Base-by-base conservation (phyloP, 2,797 vertebrate genomes). In the Simalia tracyae region DNA sequence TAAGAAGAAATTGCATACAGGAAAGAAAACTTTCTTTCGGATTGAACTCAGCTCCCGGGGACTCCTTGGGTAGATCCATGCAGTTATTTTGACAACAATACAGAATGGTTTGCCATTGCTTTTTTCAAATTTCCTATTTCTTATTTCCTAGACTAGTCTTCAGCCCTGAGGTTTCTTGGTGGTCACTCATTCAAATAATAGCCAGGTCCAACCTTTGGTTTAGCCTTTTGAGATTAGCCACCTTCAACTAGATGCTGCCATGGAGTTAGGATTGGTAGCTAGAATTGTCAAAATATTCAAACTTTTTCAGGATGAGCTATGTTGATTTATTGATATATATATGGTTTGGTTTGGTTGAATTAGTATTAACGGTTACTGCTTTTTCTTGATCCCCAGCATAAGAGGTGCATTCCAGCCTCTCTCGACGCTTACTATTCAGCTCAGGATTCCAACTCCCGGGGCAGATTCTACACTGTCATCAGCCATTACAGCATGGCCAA, bases 401-500 rank as follows among this genome's bases (percentile, higher is more conserved):
- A 99, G 97, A 98, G 99, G 57, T 99, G 99, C 94, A 99, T 99
- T 97, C 99, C 99, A 0, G 98, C 99, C 76, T 99, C 99, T 0
- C 98, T 99, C 97, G 99, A 99, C 90, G 99, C 99, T 0, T 99
- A 99, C 97, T 99, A 99, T 95, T 98, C 98, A 0, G 98, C 99
- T 89, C 99, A 99, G 97, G 99, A 99, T 89, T 98, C 98, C 97
- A 99, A 98, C 98, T 99, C 98, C 17, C 98, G 98, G 95, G 99
- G 99, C 95, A 98, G 99, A 93, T 99, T 99, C 98, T 99, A 99
- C 98, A 99, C 99, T 0, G 98, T 99, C 97, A 99, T 99, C 98
- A 99, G 99, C 97, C 99, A 99, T 97, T 99, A 99, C 98, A 99
- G 99, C 96, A 98, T 99, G 99, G 99, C 99, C 97, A 99, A 99